A percentile compares a stretch with the other conserved stretches of the same genome.
Conservation (phyloP, 2,797 vertebrate genomes). For the Staurois parvus region DNA sequence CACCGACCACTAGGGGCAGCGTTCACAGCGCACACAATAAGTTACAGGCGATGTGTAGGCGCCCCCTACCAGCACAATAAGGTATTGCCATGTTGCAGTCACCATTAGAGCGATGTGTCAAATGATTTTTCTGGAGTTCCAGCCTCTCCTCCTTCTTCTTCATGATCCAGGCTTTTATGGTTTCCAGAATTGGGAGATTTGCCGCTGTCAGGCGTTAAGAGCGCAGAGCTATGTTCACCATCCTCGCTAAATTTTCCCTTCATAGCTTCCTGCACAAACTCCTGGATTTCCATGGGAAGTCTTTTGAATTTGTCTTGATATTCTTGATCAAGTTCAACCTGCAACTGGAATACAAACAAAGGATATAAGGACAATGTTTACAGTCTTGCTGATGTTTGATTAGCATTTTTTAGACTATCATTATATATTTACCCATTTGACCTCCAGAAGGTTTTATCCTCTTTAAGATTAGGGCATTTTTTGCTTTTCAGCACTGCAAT, state of each 20-base stretch:
- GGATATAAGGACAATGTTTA: neutral
- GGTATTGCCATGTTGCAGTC: slow-evolving; percentile 68
- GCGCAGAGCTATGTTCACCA: slow-evolving; percentile 81
- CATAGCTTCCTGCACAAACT: slow-evolving; percentile 96
- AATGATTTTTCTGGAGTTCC: slow-evolving; percentile 85
- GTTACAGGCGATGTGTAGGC: slow-evolving; percentile 61
- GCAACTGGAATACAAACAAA: slow-evolving; percentile 79
- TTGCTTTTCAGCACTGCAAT: too few species aligned
- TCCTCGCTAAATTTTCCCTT: slow-evolving; percentile 87
- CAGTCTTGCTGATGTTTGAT: neutral
- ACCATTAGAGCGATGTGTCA: slow-evolving; percentile 88
- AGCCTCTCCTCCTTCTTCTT: slow-evolving; percentile 84
- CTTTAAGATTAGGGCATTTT: too few species aligned
- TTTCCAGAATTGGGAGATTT: slow-evolving; percentile 75
- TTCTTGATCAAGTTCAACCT: slow-evolving; percentile 95
- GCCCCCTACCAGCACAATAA: slow-evolving; percentile 64
- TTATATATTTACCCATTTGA: too few species aligned
- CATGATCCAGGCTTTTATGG: slow-evolving; percentile 83
- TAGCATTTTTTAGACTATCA: too few species aligned
- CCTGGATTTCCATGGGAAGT: slow-evolving; percentile 96
- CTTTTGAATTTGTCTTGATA: slow-evolving; percentile 98
- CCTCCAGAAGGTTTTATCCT: too few species aligned
- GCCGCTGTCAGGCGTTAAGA: slow-evolving; percentile 74
- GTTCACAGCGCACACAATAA: slow-evolving; percentile 60
- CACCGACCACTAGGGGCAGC: slow-evolving; percentile 62